Evolutionary conservation across 2,113 vertebrate species (phyloP).

Genomic region (Phodopus roborovskii): DNA sequence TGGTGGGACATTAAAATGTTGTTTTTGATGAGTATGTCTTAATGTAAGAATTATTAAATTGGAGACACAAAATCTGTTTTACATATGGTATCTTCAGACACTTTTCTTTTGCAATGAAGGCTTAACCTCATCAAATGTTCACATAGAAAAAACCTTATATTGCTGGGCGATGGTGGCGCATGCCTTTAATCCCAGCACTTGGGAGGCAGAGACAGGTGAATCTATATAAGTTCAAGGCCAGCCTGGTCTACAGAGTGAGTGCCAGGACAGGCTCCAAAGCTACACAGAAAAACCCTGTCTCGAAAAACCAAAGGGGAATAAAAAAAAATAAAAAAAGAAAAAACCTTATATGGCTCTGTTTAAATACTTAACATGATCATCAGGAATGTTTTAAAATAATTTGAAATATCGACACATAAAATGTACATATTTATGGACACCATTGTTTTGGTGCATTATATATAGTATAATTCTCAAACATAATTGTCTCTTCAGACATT

Average conservation of each 20-base stretch:
- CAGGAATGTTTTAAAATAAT: neutral
- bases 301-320: too few relatives aligned
- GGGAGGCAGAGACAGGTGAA: too few relatives aligned
- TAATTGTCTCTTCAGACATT: neutral
- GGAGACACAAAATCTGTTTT: neutral
- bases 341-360: neutral
- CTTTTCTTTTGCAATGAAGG: neutral
- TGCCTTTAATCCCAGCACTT: too few relatives aligned
- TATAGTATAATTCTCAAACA: neutral
- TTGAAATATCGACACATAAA: neutral
- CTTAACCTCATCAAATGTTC: neutral
- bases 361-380: neutral
- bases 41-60: neutral
- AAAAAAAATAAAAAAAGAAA: too few relatives aligned
- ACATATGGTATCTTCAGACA: neutral
- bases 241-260: too few relatives aligned
- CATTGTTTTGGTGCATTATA: neutral
- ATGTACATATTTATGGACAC: neutral
- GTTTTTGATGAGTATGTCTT: neutral
- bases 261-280: too few relatives aligned
- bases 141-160: neutral
- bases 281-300: too few relatives aligned
- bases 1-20: neutral
- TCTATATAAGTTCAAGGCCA: too few relatives aligned
- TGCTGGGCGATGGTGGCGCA: neutral